A percentile compares a stretch with the other conserved stretches of the same genome.
phyloP scores from a whole-genome alignment of 2,888 invertebrate species.

The Leucophenga montana region DNA sequence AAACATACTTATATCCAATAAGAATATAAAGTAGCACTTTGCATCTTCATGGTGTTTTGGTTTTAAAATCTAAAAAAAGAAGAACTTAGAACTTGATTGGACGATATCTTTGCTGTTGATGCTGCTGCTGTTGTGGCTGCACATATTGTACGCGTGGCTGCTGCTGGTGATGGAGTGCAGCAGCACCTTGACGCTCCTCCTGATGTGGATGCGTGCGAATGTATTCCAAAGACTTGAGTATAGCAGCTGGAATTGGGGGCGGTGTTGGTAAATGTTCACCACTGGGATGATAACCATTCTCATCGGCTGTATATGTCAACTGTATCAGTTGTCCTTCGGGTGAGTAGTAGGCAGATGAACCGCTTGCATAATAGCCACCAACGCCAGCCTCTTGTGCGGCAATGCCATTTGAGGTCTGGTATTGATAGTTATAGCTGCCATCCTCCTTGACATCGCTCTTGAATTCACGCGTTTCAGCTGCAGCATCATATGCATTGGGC shows the following conservation, averaged over 20 bases:
- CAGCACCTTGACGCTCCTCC: conserved; percentile 54
- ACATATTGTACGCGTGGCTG: conserved; percentile 25
- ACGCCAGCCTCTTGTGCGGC: conserved; percentile 75
- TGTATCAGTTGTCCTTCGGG: conserved; percentile 74
- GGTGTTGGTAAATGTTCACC: conserved; percentile 73
- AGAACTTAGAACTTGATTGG: conserved; percentile 27
- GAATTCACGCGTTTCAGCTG: conserved; percentile 70
- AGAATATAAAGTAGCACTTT: conserved; percentile 2
- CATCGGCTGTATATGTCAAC: conserved; percentile 76
- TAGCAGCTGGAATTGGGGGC: conserved; percentile 69
- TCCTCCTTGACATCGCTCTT: conserved; percentile 71
- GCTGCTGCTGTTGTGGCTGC: conserved; percentile 23
- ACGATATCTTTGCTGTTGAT: conserved; percentile 28
- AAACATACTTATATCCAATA: conserved; percentile 9
- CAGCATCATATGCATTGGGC: conserved; percentile 64
- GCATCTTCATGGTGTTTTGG: not conserved
- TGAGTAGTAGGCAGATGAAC: conserved; percentile 75
- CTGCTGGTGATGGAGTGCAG: conserved; percentile 38
- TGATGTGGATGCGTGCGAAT: conserved; percentile 69
- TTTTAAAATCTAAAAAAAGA: conserved; percentile 2
- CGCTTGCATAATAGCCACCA: conserved; percentile 75
- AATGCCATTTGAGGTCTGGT: conserved; percentile 78
- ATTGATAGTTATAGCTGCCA: conserved; percentile 73
- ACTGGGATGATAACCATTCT: conserved; percentile 76
- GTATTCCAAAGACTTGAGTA: conserved; percentile 67